Base-by-base conservation (phyloP, 2,113 vertebrate species). In the Rhynchomys soricoides region DNA sequence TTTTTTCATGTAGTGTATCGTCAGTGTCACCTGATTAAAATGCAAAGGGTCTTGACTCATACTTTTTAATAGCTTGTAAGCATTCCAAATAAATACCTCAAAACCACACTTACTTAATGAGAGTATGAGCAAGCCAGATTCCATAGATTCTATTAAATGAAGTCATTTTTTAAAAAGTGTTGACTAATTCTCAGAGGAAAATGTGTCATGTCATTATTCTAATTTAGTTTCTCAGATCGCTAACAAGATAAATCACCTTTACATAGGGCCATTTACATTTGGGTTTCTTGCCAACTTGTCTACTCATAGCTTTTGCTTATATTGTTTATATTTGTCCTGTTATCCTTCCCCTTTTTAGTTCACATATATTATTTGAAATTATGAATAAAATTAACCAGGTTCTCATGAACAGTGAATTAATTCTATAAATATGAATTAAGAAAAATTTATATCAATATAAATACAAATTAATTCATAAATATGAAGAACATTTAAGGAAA, bases 161-260 rank as follows among this genome's bases (percentile, higher is more conserved):
- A 87, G 59, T 86, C 8, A 93, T 68, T 93, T 87, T 92, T 78
- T 7, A 83, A n/a, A 77, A 73, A 50, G 11, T 57, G 3, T 55
- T 94, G 31, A 79, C 24, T 75, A 85, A 90, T 85, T 92, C 90
- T 12, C 73, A 34, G 21, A 66, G 13, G 3, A 85, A 91, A 96
- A 68, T 26, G 0, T 29, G 13, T 1, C 29, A n/a, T 59, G 9
- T 15, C 22, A 2, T 52, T 86, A 66, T 83, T 96, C 59, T 93
- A 70, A 87, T 86, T 79, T 78, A 75, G 19, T 64, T 96, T 87
- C 13, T 50, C 22, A 24, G 3, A 4, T 83, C 79, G 43, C 17
- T 83, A 50, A 3, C 9, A 88, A 90, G 55, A 92, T 68, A 68
- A 31, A 89, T 10, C 10, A 82, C 5, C 2, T 70, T 93, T 92